These are phyloP conservation scores for Trachelus troglodyta DNA, from an alignment of 2,888 invertebrate species.

Conservation along the genomic window DNA sequence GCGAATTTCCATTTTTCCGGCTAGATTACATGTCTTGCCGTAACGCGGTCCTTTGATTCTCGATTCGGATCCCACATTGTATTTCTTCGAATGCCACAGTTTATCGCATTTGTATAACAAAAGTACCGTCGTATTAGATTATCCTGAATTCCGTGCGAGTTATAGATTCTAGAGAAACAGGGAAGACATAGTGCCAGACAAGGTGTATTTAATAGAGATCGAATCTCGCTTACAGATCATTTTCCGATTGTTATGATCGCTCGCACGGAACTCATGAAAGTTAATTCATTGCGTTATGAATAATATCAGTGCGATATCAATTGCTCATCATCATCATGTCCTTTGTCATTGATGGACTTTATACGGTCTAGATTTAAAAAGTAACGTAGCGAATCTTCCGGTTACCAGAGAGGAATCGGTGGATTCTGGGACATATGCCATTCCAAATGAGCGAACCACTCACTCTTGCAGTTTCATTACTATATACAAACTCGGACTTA, in stretches of 20 bases:
- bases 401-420: not conserved
- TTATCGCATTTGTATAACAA: not conserved
- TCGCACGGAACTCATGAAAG: not conserved
- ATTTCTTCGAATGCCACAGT: not conserved
- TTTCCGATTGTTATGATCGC: not conserved
- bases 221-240: not conserved
- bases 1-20: not conserved
- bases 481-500: slow-evolving; percentile 51
- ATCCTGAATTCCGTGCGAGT: not conserved
- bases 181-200: not conserved
- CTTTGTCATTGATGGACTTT: not conserved
- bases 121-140: not conserved
- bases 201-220: not conserved
- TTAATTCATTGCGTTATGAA: not conserved
- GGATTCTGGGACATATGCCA: not conserved
- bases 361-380: not conserved
- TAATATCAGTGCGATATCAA: not conserved
- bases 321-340: not conserved
- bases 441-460: slow-evolving; percentile 22
- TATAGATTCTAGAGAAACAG: not conserved
- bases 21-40: not conserved
- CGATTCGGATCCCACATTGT: not conserved
- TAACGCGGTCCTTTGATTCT: not conserved
- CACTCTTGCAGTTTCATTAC: slow-evolving; percentile 38
- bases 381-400: not conserved